Conservation (phyloP, 2,888 invertebrate species). For the Lycaena phlaeas region DNA sequence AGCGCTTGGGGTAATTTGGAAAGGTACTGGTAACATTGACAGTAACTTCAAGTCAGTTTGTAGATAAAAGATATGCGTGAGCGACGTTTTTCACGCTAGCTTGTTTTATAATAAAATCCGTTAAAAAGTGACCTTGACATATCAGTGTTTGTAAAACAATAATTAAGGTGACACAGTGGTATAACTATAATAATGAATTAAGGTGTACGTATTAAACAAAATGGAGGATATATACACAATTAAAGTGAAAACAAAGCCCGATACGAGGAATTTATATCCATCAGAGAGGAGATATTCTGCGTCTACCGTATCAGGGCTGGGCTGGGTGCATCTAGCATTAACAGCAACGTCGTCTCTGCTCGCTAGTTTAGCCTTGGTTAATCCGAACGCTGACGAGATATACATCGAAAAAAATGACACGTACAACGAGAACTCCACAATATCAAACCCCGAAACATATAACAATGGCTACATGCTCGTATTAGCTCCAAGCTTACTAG, state of each 20-base stretch:
- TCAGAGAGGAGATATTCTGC: conserved; percentile 79
- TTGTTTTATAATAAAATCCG: conserved; percentile 20
- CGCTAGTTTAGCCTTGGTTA: conserved; percentile 65
- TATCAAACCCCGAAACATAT: conserved; percentile 11
- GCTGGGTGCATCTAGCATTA: conserved; percentile 75
- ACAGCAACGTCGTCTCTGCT: conserved; percentile 72
- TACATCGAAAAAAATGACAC: conserved; percentile 14
- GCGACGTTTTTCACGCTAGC: conserved; percentile 18
- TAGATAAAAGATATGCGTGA: conserved; percentile 22
- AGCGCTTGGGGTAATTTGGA: not conserved
- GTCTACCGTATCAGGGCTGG: conserved; percentile 76
- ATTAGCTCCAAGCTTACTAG: conserved; percentile 62
- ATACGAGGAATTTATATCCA: conserved; percentile 73
- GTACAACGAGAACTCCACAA: conserved; percentile 21
- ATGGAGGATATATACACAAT: conserved; percentile 81
- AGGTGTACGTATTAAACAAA: conserved; percentile 31
- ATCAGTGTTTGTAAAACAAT: conserved; percentile 15
- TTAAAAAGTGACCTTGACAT: conserved; percentile 20
- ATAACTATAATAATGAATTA: conserved; percentile 5
- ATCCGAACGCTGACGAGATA: conserved; percentile 31
- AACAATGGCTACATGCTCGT: conserved; percentile 45
- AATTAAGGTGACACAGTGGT: not conserved
- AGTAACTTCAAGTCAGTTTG: conserved; percentile 27
- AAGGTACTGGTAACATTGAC: conserved; percentile 9
- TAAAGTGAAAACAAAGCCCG: conserved; percentile 76